A percentile compares a stretch with the other conserved stretches of the same genome.
phyloP scores from a whole-genome alignment of 2,888 invertebrate genomes.

The Chrysolina haemoptera region DNA sequence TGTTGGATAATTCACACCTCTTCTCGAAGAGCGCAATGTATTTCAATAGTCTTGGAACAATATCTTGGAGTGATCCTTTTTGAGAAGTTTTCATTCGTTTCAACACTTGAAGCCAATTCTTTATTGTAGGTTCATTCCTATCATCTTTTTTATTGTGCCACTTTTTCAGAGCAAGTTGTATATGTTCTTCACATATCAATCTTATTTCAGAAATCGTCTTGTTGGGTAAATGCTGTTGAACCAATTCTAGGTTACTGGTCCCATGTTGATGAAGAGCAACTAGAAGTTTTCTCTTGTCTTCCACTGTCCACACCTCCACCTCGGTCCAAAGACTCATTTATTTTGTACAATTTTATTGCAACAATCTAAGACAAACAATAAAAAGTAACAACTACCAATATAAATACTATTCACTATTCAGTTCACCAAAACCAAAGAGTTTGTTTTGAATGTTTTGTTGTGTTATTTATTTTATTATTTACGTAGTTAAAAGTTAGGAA shows the following conservation, averaged over 20 bases:
- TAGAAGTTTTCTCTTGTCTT: slow-evolving; percentile 59
- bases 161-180: slow-evolving; percentile 51
- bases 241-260: slow-evolving; percentile 55
- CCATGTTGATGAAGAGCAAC: slow-evolving; percentile 60
- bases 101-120: slow-evolving; percentile 62
- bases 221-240: slow-evolving; percentile 58
- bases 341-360: too few species aligned
- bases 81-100: slow-evolving; percentile 46
- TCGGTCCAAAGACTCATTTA: too few species aligned
- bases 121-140: slow-evolving; percentile 56
- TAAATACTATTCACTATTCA: too few species aligned
- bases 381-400: too few species aligned
- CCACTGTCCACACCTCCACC: slow-evolving; percentile 54
- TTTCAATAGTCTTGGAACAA: slow-evolving; percentile 62
- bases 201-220: slow-evolving; percentile 60
- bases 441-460: too few species aligned
- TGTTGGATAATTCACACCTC: slow-evolving; percentile 45
- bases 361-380: too few species aligned
- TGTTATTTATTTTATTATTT: too few species aligned
- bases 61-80: slow-evolving; percentile 49
- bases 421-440: too few species aligned
- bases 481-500: too few species aligned
- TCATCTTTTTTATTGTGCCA: slow-evolving; percentile 33
- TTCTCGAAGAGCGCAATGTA: slow-evolving; percentile 65
- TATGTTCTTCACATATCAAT: slow-evolving; percentile 58